These are phyloP conservation scores for Geococcyx californianus DNA, from an alignment of 2,113 vertebrate genomes.

Conservation along the genomic window DNA sequence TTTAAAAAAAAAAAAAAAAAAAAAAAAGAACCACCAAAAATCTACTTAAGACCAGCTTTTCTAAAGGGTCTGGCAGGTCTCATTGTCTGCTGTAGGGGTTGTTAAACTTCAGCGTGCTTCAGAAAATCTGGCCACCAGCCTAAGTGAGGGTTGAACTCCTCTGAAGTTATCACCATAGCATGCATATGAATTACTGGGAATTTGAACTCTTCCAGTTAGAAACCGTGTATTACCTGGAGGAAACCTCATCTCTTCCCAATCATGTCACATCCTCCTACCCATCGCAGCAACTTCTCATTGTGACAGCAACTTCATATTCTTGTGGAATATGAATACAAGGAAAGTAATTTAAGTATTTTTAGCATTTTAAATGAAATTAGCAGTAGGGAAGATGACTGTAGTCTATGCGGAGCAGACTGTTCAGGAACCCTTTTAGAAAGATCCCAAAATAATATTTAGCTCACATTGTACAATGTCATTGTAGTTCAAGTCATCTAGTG, in stretches of 20 bases:
- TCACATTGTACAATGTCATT: neutral
- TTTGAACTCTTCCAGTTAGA: neutral
- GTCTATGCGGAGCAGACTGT: neutral
- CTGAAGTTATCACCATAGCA: neutral
- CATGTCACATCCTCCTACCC: neutral
- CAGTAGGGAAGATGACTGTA: neutral
- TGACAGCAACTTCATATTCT: no score
- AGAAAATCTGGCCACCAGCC: neutral
- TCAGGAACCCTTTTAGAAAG: neutral
- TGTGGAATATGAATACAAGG: neutral
- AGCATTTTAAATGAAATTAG: conserved; percentile 18
- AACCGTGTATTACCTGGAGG: neutral
- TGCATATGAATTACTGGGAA: neutral
- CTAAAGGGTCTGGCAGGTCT: neutral
- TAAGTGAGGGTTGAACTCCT: neutral
- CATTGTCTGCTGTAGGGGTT: accelerated
- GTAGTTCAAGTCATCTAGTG: neutral
- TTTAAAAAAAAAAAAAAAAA: no score
- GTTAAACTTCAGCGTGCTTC: neutral
- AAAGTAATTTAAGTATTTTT: conserved; percentile 39
- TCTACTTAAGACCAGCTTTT: neutral
- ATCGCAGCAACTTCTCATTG: neutral
- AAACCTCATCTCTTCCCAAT: neutral
- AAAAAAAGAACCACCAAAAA: neutral
- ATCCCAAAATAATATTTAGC: conserved; percentile 3